A percentile compares a stretch with the other conserved stretches of the same genome.
phyloP scores from a whole-genome alignment of 2,888 invertebrate genomes.

The Ennomos quercinarius region DNA sequence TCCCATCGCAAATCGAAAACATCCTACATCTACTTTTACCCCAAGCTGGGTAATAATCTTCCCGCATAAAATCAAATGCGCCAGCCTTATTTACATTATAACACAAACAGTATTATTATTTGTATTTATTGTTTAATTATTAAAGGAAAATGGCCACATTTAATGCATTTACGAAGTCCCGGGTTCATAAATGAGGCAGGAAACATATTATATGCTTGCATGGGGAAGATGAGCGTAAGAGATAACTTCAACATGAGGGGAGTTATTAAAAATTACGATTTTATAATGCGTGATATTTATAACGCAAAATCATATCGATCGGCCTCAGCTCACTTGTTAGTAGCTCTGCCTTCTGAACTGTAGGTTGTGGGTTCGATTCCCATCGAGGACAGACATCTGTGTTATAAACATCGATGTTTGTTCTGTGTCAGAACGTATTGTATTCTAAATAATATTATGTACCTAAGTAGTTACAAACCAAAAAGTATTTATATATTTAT shows the following conservation, averaged over 20 bases:
- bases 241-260: constrained; percentile 6
- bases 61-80: constrained; percentile 8
- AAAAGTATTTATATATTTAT: too few relatives aligned
- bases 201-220: constrained; percentile 13
- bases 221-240: constrained; percentile 9
- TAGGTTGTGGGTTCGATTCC: too few relatives aligned
- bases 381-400: too few relatives aligned
- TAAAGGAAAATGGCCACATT: constrained; percentile 55
- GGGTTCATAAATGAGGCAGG: constrained; percentile 41
- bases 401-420: too few relatives aligned
- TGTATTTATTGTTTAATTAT: constrained; percentile 65
- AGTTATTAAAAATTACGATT: too few relatives aligned
- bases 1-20: not conserved
- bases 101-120: constrained; percentile 7
- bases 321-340: too few relatives aligned
- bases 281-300: too few relatives aligned
- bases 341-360: too few relatives aligned
- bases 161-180: constrained; percentile 53
- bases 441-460: too few relatives aligned
- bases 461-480: too few relatives aligned
- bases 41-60: constrained; percentile 14
- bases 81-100: constrained; percentile 18
- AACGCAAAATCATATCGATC: too few relatives aligned
- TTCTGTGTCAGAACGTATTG: too few relatives aligned
- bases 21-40: constrained; percentile 12